Percentiles rank a stretch among this genome's conserved stretches.
Evolutionary conservation across 2,888 invertebrate species (phyloP).

Genomic region (Drosophila percnosoma): DNA sequence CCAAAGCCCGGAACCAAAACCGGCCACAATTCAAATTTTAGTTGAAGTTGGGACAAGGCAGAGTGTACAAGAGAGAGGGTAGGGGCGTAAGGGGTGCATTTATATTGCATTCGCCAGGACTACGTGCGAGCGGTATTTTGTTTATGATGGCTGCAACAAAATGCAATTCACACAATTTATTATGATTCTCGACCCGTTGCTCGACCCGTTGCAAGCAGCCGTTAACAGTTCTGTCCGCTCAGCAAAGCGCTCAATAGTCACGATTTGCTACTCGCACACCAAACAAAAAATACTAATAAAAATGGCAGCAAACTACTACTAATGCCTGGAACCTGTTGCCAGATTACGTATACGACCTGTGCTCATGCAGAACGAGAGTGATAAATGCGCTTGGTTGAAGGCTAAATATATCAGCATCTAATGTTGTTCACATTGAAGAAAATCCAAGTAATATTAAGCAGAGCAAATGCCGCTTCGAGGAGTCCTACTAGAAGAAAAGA

Average conservation of each 20-base stretch:
- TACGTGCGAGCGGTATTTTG: slow-evolving; percentile 65
- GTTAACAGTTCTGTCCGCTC: slow-evolving; percentile 13
- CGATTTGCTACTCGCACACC: not conserved
- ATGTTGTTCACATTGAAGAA: not conserved
- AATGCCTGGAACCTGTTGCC: slow-evolving; percentile 1
- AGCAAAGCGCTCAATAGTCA: slow-evolving; percentile 5
- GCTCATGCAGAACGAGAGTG: not conserved
- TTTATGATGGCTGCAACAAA: slow-evolving; percentile 67
- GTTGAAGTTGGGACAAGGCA: slow-evolving; percentile 11
- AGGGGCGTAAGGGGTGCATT: slow-evolving; percentile 18
- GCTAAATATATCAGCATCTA: not conserved
- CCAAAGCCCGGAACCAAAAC: slow-evolving; percentile 34
- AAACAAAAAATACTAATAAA: too few relatives aligned
- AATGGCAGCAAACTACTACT: not conserved
- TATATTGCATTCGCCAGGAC: slow-evolving; percentile 55
- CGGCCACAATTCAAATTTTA: slow-evolving; percentile 75
- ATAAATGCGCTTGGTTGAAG: not conserved
- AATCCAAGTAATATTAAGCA: not conserved
- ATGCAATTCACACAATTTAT: slow-evolving; percentile 61
- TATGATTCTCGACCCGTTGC: slow-evolving; percentile 32
- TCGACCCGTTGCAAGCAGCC: slow-evolving; percentile 8
- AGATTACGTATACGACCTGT: not conserved
- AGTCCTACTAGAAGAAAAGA: too few relatives aligned
- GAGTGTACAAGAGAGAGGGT: not conserved
- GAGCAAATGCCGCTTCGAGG: not conserved